Percentiles rank a stretch among this genome's conserved stretches.
phyloP scores from a whole-genome alignment of 2,113 vertebrate genomes.

The Alectura lathami region DNA sequence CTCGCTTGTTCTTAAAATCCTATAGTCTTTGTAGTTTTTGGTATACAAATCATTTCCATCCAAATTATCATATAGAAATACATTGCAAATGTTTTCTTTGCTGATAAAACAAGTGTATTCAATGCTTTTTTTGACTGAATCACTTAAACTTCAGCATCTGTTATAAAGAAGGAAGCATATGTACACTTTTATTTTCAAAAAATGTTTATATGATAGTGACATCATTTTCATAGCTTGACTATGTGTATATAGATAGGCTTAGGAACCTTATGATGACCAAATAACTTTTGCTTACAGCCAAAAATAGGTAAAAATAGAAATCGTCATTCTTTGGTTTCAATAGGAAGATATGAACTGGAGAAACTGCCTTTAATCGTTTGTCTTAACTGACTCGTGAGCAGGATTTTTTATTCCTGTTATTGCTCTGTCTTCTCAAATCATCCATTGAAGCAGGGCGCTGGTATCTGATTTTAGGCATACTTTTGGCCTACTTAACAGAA shows the following conservation, averaged over 20 bases:
- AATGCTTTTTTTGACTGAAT: neutral
- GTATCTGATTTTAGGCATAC: neutral
- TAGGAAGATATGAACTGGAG: neutral
- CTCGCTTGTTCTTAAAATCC: neutral
- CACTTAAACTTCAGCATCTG: neutral
- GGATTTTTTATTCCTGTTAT: neutral
- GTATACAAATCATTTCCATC: neutral
- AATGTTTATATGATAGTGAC: neutral
- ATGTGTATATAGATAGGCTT: neutral
- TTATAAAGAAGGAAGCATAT: neutral
- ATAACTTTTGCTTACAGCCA: neutral
- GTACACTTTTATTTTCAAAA: neutral
- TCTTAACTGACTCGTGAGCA: neutral
- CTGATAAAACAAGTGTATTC: neutral
- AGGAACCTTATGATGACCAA: neutral
- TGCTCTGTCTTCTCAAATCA: neutral
- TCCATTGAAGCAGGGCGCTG: neutral
- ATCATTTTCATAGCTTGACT: neutral
- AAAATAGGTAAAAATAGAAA: neutral
- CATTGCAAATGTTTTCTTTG: neutral
- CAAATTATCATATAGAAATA: neutral
- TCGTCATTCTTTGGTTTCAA: neutral
- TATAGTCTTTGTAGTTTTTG: neutral
- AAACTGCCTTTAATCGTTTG: neutral
- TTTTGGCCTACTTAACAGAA: neutral